phyloP scores from a whole-genome alignment of 2,888 invertebrate genomes.

The Dione juno region DNA sequence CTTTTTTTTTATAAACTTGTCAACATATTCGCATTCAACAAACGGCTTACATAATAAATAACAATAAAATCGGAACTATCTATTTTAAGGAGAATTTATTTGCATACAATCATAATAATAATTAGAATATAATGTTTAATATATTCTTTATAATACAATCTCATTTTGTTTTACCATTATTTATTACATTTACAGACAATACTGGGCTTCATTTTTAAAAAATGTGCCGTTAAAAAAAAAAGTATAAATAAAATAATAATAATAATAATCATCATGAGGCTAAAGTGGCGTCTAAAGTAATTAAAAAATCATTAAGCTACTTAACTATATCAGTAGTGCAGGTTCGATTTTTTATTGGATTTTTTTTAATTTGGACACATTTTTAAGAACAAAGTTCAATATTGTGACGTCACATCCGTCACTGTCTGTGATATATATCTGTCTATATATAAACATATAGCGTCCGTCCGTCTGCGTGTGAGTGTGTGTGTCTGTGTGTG shows the following conservation, averaged over 20 bases:
- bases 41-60: conserved; percentile 22
- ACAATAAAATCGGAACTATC: conserved; percentile 5
- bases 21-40: conserved; percentile 17
- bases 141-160: conserved; percentile 17
- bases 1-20: neutral
- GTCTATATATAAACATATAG: conserved; percentile 14
- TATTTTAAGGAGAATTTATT: neutral
- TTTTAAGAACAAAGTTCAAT: neutral
- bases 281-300: neutral
- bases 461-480: neutral
- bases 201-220: conserved; percentile 8
- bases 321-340: neutral
- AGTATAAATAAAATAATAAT: neutral
- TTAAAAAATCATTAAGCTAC: neutral
- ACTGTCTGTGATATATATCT: neutral
- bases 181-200: neutral
- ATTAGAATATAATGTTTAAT: neutral
- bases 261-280: too few species aligned
- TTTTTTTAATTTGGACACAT: too few species aligned
- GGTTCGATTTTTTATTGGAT: neutral
- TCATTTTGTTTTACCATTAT: conserved; percentile 20
- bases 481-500: neutral
- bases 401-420: conserved; percentile 10
- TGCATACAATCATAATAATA: conserved; percentile 3
- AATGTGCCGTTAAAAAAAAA: neutral